Conservation (phyloP, 2,113 vertebrate species). For the Tachysurus vachellii region DNA sequence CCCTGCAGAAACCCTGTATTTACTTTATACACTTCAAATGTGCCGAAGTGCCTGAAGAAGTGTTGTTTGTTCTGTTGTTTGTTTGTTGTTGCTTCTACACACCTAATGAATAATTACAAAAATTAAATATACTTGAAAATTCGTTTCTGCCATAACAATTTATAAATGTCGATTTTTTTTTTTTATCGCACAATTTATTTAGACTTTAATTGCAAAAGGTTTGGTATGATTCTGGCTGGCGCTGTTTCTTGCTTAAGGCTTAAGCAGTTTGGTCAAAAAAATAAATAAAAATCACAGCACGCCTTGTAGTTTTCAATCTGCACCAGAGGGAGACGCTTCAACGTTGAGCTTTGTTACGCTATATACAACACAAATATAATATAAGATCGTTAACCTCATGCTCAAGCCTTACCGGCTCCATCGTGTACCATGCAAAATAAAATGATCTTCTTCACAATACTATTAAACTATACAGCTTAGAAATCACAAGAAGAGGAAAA, state of each 20-base stretch:
- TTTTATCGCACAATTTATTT: background rate
- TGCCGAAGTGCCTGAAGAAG: background rate
- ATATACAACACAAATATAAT: slow-evolving; percentile 66
- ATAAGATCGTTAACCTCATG: slow-evolving; percentile 59
- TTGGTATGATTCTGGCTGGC: background rate
- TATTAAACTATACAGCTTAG: background rate
- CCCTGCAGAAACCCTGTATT: too few species aligned
- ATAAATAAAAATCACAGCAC: background rate
- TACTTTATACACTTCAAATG: background rate
- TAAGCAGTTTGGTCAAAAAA: background rate
- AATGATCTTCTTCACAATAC: background rate
- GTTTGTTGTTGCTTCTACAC: background rate
- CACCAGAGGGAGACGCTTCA: slow-evolving; percentile 40
- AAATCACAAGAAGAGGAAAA: background rate
- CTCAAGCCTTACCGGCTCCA: slow-evolving; percentile 49
- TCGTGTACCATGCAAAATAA: slow-evolving; percentile 45
- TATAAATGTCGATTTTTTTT: background rate
- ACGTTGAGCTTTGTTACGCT: slow-evolving; percentile 37
- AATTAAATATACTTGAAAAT: background rate
- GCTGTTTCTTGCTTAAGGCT: background rate
- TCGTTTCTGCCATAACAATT: background rate
- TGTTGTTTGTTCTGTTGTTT: too few species aligned
- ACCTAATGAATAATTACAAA: slow-evolving; percentile 15
- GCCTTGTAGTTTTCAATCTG: slow-evolving; percentile 20
- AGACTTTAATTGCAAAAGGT: background rate